phyloP scores from a whole-genome alignment of 2,888 invertebrate species.

The Orthonevra nobilis region DNA sequence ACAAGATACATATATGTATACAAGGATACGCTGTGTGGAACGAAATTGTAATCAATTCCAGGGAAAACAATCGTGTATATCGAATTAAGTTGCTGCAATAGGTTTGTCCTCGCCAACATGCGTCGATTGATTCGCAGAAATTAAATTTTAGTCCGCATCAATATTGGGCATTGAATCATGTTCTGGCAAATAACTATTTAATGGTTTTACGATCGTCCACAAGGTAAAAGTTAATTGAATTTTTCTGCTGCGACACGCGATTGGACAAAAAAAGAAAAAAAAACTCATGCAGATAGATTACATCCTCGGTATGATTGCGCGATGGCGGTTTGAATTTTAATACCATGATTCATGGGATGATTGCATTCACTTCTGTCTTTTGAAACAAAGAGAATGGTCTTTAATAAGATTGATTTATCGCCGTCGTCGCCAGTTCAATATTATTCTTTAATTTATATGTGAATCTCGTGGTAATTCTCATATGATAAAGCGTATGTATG shows the following conservation, averaged over 20 bases:
- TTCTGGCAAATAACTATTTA: constrained; percentile 15
- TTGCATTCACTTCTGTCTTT: not conserved
- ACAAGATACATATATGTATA: too few relatives aligned
- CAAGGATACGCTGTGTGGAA: too few relatives aligned
- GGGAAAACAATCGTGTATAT: not conserved
- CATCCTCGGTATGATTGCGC: not conserved
- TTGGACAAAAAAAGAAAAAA: constrained; percentile 1
- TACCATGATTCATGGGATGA: not conserved
- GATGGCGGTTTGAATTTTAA: not conserved
- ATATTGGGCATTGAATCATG: not conserved
- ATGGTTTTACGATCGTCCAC: constrained; percentile 13
- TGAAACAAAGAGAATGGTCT: not conserved
- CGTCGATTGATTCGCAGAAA: not conserved
- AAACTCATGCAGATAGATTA: not conserved
- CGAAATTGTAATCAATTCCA: not conserved
- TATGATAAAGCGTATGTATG: too few relatives aligned
- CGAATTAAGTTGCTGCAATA: not conserved
- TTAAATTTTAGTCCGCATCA: not conserved
- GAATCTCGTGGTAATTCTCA: too few relatives aligned
- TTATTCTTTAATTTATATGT: too few relatives aligned
- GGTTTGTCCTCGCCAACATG: not conserved
- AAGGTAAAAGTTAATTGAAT: constrained; percentile 30
- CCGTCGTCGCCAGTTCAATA: too few relatives aligned
- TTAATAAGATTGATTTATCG: too few relatives aligned
- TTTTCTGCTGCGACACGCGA: not conserved